Base-by-base conservation (phyloP, 1,140 invertebrate genomes). In the Coboldia fuscipes region DNA sequence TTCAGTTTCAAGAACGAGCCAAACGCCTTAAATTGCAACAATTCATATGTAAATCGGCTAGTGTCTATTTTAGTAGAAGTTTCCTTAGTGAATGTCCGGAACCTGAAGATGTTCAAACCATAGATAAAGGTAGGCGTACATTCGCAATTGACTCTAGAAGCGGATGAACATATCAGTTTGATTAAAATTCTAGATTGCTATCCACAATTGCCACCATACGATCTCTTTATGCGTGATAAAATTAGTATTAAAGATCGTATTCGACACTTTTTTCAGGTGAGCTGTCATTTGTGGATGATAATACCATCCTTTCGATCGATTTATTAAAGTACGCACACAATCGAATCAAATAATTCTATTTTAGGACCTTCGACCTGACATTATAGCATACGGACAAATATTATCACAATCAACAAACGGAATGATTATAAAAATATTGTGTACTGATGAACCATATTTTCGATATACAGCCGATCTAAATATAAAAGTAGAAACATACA, bases 161-260 rank as follows among this genome's bases (percentile, higher is more conserved):
- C 8, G 13, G 9, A 33, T 3, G 30, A 30, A 30, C 9, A 31
- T 16, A 23, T 32, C 17, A 23, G 31, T 24, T 8, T 24, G 16
- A 15, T 38, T 26, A 13, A 33, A 23, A 44, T 62, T 65, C 22
- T 56, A 75, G 80, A 80, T 59, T 66, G 70, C 51, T 83, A 69
- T 68, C 78, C 78, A 28, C 64, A 81, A 33, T 72, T 85, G 64
- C 82, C 84, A 38, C 81, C 84, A 1, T 69, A 81, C 53, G 85
- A 92, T 58, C 70, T 69, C 28, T 90, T 82, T 51, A 62, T 70
- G 23, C 64, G 62, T 57, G 30, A 32, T n/a, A 32, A 32, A 32
- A 14, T 29, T 37, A 16, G 7, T 24, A 27, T 9, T 17, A 34
- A 7, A 8, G 12, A 34, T 16, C 12, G 16, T n/a, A n/a, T 9